Evolutionary conservation across 2,888 invertebrate species (phyloP).

Genomic region (Salpingus planirostris): DNA sequence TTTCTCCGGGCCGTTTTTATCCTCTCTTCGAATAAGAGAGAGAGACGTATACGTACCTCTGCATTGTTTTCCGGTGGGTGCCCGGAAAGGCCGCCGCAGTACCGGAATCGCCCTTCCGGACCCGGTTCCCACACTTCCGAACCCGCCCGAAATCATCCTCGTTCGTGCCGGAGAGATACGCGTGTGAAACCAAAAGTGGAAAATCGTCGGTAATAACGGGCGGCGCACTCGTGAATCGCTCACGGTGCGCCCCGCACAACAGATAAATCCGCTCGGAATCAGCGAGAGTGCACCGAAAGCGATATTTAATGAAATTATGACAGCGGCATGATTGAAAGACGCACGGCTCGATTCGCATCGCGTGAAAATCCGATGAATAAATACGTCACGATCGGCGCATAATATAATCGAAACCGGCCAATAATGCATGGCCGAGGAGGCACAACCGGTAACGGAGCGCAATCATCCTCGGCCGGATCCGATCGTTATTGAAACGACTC

Average conservation of each 20-base stretch:
- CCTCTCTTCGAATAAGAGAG: too few species aligned
- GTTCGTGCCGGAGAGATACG: constrained; percentile 2
- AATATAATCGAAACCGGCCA: constrained; percentile 3
- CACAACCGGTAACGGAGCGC: too few species aligned
- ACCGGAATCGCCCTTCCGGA: too few species aligned
- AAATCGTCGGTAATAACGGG: constrained; percentile 16
- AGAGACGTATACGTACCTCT: too few species aligned
- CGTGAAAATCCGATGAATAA: constrained; percentile 3
- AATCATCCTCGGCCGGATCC: background rate
- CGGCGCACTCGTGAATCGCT: constrained; percentile 17
- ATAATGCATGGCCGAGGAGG: too few species aligned
- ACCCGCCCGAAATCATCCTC: constrained; percentile 6
- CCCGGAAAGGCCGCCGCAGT: too few species aligned
- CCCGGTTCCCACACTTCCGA: too few species aligned
- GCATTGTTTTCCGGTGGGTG: too few species aligned
- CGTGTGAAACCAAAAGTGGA: constrained; percentile 21
- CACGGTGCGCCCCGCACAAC: constrained; percentile 12
- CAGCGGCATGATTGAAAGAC: constrained; percentile 12
- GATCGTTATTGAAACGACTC: too few species aligned
- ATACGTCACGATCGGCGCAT: constrained; percentile 9
- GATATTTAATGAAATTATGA: constrained; percentile 20
- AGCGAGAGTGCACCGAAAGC: constrained; percentile 16
- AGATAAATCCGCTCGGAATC: constrained; percentile 17
- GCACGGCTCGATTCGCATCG: too few species aligned
- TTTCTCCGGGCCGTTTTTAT: too few species aligned